Base-by-base conservation (phyloP, 2,113 vertebrate species). In the Nibea albiflora region DNA sequence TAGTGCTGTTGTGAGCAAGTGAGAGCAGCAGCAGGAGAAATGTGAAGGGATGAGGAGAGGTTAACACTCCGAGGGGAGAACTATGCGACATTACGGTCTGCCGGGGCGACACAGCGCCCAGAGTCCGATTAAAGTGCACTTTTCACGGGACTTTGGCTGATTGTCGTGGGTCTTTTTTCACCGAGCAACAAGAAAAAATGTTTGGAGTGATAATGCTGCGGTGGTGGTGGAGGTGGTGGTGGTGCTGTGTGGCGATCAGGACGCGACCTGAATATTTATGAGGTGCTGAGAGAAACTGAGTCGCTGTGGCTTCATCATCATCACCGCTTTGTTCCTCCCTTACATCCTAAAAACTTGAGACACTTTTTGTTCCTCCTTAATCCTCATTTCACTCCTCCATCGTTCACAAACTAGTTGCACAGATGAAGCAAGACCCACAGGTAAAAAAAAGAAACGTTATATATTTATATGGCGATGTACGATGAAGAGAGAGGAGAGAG, bases 241-340 rank as follows among this genome's bases (percentile, higher is more conserved):
- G 44, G 3, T 70, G 84, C 91, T 93, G 96, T 95, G 96, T 95
- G 95, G 96, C 96, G 96, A 96, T 95, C 97, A 94, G 97, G 96
- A 99, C 98, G 98, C 96, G 98, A 98, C 96, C 96, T 98, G 98
- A 96, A 99, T 99, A 99, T 98, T 99, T 98, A 99, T 99, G 97
- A 99, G 97, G 93, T 92, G 95, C 94, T 94, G 90, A 56, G 44
- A 46, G 91, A 95, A 96, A 96, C 96, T 94, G 96, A 95, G 96
- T 96, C 94, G 91, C 94, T 90, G 96, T 96, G 61, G 71, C 72
- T 12, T 35, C 35, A 35, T 35, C 35, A 28, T 53, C 70, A 76
- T 95, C 96, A 91, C 95, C 95, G 98, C 97, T 99, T 99, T 99
- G 97, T 98, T 99, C 97, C 96, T 95, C 93, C 93, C 94, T 78